Conservation (phyloP, 2,888 invertebrate genomes). For the Drosophila planitibia region DNA sequence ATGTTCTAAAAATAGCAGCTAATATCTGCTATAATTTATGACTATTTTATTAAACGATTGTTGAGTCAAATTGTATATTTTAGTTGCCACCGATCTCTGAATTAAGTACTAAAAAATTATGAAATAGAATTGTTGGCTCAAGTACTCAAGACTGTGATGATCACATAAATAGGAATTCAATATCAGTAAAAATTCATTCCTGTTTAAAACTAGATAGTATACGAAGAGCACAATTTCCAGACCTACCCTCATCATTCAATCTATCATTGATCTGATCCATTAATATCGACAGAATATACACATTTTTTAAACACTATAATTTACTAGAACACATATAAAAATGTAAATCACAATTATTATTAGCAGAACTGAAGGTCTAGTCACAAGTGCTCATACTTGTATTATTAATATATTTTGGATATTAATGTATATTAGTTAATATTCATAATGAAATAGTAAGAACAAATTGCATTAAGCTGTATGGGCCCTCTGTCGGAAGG, state of each 20-base stretch:
- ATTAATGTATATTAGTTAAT: background rate
- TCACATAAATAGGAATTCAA: background rate
- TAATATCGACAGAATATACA: background rate
- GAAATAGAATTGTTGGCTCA: background rate
- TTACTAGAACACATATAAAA: background rate
- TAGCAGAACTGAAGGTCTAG: background rate
- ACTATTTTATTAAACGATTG: background rate
- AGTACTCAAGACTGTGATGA: background rate
- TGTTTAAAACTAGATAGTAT: background rate
- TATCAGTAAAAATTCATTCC: background rate
- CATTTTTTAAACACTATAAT: background rate
- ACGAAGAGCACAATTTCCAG: background rate
- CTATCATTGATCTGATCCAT: background rate
- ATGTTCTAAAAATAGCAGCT: too few species aligned
- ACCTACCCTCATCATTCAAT: background rate
- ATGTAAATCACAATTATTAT: background rate
- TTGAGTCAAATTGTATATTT: background rate
- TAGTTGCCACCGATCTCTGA: background rate
- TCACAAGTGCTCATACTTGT: background rate
- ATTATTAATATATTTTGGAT: background rate
- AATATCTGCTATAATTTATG: background rate
- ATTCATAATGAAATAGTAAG: background rate
- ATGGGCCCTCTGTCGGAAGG: too few species aligned
- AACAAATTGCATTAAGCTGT: background rate
- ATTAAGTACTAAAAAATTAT: background rate